These are phyloP conservation scores for Akabosia matsudoensis DNA, from an alignment of 1,140 invertebrate species.

Conservation along the genomic window DNA sequence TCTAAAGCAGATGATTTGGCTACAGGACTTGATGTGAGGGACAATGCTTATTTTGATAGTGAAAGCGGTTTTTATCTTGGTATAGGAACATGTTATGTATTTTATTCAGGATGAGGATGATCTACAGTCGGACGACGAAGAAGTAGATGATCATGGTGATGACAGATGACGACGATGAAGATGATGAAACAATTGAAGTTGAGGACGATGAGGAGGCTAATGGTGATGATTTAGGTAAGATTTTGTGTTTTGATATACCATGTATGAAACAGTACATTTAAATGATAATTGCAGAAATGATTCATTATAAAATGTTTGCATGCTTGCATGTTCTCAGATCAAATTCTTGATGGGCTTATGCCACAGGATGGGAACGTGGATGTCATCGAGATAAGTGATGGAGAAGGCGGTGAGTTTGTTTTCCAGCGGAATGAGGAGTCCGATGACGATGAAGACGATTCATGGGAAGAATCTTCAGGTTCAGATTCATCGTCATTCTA, in stretches of 20 bases:
- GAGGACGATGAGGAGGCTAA: conserved; percentile 51
- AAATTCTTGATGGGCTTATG: not conserved
- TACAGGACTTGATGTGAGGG: conserved; percentile 52
- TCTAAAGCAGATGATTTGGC: conserved; percentile 62
- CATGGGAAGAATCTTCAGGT: not conserved
- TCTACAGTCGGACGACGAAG: conserved; percentile 53
- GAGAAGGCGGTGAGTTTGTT: not conserved
- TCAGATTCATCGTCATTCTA: conserved; percentile 24
- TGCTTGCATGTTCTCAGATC: not conserved
- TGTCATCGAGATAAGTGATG: not conserved
- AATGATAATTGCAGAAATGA: conserved; percentile 7
- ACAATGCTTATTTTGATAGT: conserved; percentile 54
- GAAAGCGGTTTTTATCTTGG: conserved; percentile 51
- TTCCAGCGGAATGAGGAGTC: not conserved
- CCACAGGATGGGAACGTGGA: not conserved
- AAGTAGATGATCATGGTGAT: conserved; percentile 56
- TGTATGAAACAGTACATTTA: not conserved
- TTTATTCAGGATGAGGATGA: conserved; percentile 50
- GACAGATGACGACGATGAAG: conserved; percentile 48
- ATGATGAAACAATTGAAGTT: conserved; percentile 31
- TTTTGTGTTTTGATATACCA: not conserved
- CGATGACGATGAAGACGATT: not conserved
- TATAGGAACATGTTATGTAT: too few species aligned
- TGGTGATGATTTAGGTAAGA: conserved; percentile 50
- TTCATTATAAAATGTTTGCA: not conserved